These are phyloP conservation scores for Platygyra sinensis DNA, from an alignment of 64 coral and sea anemone genomes.

Conservation along the genomic window DNA sequence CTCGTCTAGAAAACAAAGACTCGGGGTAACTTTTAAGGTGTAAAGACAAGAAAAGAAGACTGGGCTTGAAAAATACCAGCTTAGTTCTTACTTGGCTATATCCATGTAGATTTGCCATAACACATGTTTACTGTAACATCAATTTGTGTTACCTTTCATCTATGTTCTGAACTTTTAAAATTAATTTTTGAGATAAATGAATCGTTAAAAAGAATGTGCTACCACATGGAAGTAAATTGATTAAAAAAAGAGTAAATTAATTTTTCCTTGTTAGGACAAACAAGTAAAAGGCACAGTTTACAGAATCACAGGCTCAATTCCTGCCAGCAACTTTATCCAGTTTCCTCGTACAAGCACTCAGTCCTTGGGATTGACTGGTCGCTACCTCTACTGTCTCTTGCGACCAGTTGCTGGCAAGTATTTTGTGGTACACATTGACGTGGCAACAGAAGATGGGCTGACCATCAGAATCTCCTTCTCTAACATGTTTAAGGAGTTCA, in stretches of 20 bases:
- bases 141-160: too few species aligned
- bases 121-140: too few species aligned
- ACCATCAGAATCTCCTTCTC: conserved; percentile 96
- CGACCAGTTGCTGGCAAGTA: conserved; percentile 91
- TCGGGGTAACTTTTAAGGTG: too few species aligned
- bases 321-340: conserved; percentile 97
- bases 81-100: too few species aligned
- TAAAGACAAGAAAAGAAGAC: too few species aligned
- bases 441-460: conserved; percentile 92
- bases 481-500: conserved; percentile 98
- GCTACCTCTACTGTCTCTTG: conserved; percentile 86
- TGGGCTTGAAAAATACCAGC: too few species aligned
- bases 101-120: too few species aligned
- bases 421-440: conserved; percentile 93
- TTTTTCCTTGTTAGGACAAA: conserved; percentile 74
- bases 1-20: too few species aligned
- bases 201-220: too few species aligned
- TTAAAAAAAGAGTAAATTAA: not conserved
- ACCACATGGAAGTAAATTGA: not conserved
- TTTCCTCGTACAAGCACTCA: conserved; percentile 95
- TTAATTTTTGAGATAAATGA: too few species aligned
- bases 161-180: too few species aligned
- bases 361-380: conserved; percentile 91
- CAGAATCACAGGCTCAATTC: conserved; percentile 95
- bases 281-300: conserved; percentile 91